Evolutionary conservation across 2,113 vertebrate species (phyloP), one percentile per base, ranked within the genome.

Genomic region (Lipotes vexillifer): DNA sequence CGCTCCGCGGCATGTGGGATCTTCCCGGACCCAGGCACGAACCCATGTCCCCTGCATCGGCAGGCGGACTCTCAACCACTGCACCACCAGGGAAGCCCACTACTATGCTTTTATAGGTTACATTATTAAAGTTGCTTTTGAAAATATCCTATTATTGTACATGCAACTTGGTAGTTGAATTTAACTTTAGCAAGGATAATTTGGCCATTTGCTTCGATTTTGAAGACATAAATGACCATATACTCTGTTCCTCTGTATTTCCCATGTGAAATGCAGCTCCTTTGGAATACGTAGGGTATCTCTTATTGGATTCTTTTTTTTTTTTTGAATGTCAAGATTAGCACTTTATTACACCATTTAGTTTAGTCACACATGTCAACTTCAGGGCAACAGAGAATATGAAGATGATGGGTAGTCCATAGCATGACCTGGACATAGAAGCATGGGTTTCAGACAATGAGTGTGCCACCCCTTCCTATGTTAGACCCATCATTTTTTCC

Each of bases 181-280:
- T 93, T 90, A 94, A 88, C 25, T 25, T 78, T 89, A 66, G 59
- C 72, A 92, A 95, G 52, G 85, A 88, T 82, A 95, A 89, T 89
- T 94, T 91, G 71, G 38, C 38, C 29, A 33, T 93, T 93, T 77
- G 29, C 84, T 93, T 95, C 6, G 5, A 20, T 93, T 97, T 87
- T 59, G 55, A 86, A 57, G 20, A 86, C 4, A 15, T 21, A 85
- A 85, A 15, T 93, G 52, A 86, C 68, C 63, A 90, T 68, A 74
- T 69, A 72, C 65, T 81, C 44, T 74, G 4, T 33, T 95, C 15
- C 92, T 91, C 33, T 93, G 84, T 84, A 78, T 77, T 63, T 12
- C 6, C 23, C 5, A 23, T 14, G 31, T 84, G 55, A 94, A 87
- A 69, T 92, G 36, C 5, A 84, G 57, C 5, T 68, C 61, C 18